phyloP scores from a whole-genome alignment of 1,140 invertebrate genomes.

The Maniola jurtina region DNA sequence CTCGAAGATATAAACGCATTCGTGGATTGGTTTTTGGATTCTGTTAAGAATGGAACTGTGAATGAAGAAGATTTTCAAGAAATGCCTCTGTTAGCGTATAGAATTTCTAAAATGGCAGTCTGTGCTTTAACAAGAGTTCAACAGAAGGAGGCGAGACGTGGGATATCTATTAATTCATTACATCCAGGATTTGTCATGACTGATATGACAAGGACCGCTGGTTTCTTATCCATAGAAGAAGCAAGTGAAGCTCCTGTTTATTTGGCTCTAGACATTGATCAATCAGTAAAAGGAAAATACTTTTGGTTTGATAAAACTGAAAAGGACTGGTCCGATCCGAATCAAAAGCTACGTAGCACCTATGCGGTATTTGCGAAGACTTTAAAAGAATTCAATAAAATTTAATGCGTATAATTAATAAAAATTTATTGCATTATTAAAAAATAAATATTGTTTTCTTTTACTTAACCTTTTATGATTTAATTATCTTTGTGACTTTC shows the following conservation, averaged over 20 bases:
- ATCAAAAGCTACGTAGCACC: conserved; percentile 16
- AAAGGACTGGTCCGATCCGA: conserved; percentile 21
- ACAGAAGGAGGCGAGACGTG: conserved; percentile 26
- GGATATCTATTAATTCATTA: conserved; percentile 32
- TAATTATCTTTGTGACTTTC: no score
- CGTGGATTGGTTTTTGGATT: conserved; percentile 33
- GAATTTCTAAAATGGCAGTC: conserved; percentile 32
- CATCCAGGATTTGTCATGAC: conserved; percentile 35
- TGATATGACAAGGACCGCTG: conserved; percentile 25
- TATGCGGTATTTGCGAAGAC: conserved; percentile 7
- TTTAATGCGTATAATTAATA: background rate
- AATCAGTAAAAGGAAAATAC: conserved; percentile 33
- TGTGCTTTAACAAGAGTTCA: conserved; percentile 33
- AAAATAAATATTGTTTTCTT: no score
- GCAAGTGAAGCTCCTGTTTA: conserved; percentile 28
- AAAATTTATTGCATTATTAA: no score
- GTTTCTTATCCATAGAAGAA: conserved; percentile 26
- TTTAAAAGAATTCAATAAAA: background rate
- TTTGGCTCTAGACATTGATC: conserved; percentile 31
- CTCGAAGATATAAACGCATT: conserved; percentile 29
- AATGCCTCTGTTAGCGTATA: conserved; percentile 17
- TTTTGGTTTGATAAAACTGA: conserved; percentile 37
- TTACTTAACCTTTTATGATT: no score
- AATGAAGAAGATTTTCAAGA: conserved; percentile 27
- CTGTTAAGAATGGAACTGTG: conserved; percentile 27